Conservation (phyloP, 2,888 invertebrate genomes). For the Gandaritis pyraliata region DNA sequence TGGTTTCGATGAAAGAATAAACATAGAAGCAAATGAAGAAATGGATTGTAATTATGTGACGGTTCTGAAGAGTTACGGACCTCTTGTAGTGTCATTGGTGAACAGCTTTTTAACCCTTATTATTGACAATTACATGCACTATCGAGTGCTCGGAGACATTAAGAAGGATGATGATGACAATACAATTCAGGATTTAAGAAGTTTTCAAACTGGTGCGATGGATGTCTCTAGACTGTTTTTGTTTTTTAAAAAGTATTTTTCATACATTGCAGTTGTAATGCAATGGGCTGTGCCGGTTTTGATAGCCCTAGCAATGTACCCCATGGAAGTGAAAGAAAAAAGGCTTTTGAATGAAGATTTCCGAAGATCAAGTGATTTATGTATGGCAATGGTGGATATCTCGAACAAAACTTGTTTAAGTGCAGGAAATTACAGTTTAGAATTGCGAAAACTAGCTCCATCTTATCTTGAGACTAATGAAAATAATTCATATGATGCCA, state of each 20-base stretch:
- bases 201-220: conserved; percentile 16
- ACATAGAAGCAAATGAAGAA: conserved; percentile 39
- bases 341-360: conserved; percentile 48
- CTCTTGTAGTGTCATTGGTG: conserved; percentile 68
- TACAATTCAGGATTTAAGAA: conserved; percentile 55
- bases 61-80: conserved; percentile 69
- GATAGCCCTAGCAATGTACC: conserved; percentile 68
- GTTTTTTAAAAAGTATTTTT: conserved; percentile 65
- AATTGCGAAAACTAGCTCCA: conserved; percentile 57
- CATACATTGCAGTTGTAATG: conserved; percentile 59
- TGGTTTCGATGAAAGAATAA: conserved; percentile 58
- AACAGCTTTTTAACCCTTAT: conserved; percentile 74
- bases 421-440: conserved; percentile 48
- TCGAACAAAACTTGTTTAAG: conserved; percentile 56
- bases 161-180: conserved; percentile 63
- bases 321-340: conserved; percentile 63
- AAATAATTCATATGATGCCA: conserved; percentile 45
- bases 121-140: conserved; percentile 77
- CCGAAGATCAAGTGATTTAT: conserved; percentile 53
- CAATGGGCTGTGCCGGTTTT: conserved; percentile 74
- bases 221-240: conserved; percentile 37
- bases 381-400: conserved; percentile 65
- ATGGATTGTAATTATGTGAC: conserved; percentile 61
- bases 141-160: conserved; percentile 61
- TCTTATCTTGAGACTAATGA: conserved; percentile 62